phyloP scores from a whole-genome alignment of 2,797 vertebrate species.

The Pterois miles region DNA sequence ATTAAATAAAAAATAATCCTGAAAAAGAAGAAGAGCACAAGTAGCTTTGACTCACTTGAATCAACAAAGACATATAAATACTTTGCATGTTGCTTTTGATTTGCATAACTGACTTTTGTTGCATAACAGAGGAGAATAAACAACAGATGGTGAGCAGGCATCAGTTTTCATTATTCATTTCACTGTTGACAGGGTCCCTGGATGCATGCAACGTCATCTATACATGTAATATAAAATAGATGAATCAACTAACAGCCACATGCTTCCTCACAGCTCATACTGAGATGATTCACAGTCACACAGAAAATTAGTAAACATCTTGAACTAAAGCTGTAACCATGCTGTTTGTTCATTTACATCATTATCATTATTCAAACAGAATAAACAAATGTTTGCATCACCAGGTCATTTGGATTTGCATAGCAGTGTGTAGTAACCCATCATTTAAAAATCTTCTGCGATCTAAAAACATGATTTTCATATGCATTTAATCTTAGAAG shows the following conservation, averaged over 20 bases:
- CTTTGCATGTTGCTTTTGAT: background rate
- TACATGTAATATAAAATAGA: conserved; percentile 24
- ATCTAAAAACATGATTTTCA: background rate
- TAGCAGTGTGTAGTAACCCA: background rate
- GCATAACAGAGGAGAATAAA: conserved; percentile 43
- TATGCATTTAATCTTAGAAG: background rate
- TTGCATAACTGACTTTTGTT: conserved; percentile 8
- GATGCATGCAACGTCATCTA: conserved; percentile 59
- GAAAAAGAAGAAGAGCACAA: background rate
- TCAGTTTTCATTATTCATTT: conserved; percentile 65
- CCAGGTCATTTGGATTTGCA: conserved; percentile 24
- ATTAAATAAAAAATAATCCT: background rate
- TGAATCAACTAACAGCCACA: conserved; percentile 23
- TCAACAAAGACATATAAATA: background rate
- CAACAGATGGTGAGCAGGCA: conserved; percentile 57
- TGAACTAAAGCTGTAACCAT: background rate
- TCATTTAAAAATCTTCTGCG: background rate
- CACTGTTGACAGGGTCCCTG: conserved; percentile 40
- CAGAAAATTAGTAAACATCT: conserved; percentile 8
- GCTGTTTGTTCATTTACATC: background rate
- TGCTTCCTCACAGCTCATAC: conserved; percentile 47
- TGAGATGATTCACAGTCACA: conserved; percentile 15
- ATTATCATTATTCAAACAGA: background rate
- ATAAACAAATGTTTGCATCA: conserved; percentile 15
- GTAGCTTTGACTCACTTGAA: background rate